phyloP scores from a whole-genome alignment of 1,140 invertebrate genomes.

The Euura lappo region DNA sequence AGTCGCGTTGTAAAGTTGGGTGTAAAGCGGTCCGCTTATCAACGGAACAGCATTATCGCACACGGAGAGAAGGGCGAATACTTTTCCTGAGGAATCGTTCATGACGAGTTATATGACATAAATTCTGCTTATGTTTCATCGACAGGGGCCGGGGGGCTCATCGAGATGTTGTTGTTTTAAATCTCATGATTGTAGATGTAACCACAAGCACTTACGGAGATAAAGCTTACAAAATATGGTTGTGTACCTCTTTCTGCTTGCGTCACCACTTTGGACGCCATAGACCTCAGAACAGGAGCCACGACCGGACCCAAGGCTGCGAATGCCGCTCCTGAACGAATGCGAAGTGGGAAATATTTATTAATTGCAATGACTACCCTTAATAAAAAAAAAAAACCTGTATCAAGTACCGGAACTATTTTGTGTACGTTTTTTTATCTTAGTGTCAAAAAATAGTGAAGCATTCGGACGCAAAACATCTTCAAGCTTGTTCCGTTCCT shows the following conservation, averaged over 20 bases:
- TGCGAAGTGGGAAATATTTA: too few species aligned
- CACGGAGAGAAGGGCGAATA: constrained; percentile 75
- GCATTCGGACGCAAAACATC: too few species aligned
- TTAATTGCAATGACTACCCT: too few species aligned
- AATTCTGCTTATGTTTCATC: too few species aligned
- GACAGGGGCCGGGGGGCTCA: too few species aligned
- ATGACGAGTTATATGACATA: not conserved
- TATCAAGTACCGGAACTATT: constrained; percentile 15
- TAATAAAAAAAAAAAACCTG: not conserved
- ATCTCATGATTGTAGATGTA: not conserved
- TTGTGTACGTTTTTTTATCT: not conserved
- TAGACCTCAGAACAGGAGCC: constrained; percentile 75
- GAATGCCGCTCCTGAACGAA: constrained; percentile 63
- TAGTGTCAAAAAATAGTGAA: too few species aligned
- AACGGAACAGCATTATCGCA: constrained; percentile 78
- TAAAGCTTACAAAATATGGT: too few species aligned
- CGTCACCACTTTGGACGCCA: constrained; percentile 75
- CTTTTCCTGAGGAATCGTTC: constrained; percentile 64
- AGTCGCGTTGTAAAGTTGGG: constrained; percentile 73
- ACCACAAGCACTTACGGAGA: not conserved
- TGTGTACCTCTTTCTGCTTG: constrained; percentile 69
- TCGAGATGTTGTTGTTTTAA: too few species aligned
- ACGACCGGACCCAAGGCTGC: constrained; percentile 75
- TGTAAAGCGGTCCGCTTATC: constrained; percentile 72
- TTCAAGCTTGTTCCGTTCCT: too few species aligned